Base-by-base conservation (phyloP, 2,113 vertebrate genomes). In the Cephalopholis sonnerati region DNA sequence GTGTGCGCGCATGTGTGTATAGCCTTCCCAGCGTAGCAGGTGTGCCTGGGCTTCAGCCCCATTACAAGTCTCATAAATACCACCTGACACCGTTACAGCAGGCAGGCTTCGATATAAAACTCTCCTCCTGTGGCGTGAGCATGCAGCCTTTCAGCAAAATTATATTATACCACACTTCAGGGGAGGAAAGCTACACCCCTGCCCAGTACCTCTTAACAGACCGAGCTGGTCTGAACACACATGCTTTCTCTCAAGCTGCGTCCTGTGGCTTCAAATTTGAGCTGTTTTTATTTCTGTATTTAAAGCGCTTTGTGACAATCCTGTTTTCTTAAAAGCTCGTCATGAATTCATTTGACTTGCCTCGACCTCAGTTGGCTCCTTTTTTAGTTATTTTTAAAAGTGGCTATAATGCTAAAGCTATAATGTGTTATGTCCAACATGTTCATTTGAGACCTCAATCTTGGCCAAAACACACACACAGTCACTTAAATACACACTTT, bases 51-150 rank as follows among this genome's bases (percentile, higher is more conserved):
- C 75, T 79, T 82, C 74, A 85, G 79, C 72, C 65, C 79, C 85
- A 88, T 93, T 91, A 89, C 85, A 73, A 80, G 75, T 88, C 86
- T 87, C 90, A 93, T 91, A 93, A 93, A 92, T 90, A 93, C 90
- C 92, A 89, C 74, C 86, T 93, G 92, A 92, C 89, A 90, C 74
- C 1, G 74, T 74, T 84, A 59, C 84, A 91, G 90, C 87, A 83
- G 89, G 74, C 89, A 77, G 87, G 81, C 87, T 65, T 74, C 68
- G 17, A 62, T 88, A 88, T 90, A 88, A 91, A 90, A 75, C 74
- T 64, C 81, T 88, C 75, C 68, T 86, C 87, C 86, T 7, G 74
- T 72, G 83, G 88, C 13, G 85, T 68, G 65, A 82, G 74, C 87
- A 75, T 53, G 81, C 79, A 88, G 77, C 87, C 82, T 79, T 81